These are phyloP conservation scores for Drosophila tripunctata DNA, from an alignment of 2,888 invertebrate genomes.

Conservation along the genomic window DNA sequence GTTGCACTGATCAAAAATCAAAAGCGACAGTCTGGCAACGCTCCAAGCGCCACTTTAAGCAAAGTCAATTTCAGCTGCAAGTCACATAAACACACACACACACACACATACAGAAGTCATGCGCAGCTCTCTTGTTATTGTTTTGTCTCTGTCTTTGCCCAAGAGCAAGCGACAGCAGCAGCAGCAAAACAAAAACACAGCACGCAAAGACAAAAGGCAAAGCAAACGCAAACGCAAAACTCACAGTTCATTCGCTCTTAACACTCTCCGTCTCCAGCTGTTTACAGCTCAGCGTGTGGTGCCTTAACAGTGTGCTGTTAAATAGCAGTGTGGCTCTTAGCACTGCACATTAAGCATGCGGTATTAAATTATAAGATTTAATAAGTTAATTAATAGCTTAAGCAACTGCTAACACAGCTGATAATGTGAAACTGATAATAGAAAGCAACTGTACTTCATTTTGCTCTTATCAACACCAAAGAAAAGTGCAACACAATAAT, in stretches of 20 bases:
- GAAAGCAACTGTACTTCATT: slow-evolving; percentile 33
- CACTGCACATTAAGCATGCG: neutral
- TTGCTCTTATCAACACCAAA: slow-evolving; percentile 50
- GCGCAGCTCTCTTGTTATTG: slow-evolving; percentile 45
- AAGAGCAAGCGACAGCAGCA: slow-evolving; percentile 20
- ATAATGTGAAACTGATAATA: slow-evolving; percentile 38
- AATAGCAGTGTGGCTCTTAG: slow-evolving; percentile 35
- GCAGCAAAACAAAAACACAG: slow-evolving; percentile 20
- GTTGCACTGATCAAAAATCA: slow-evolving; percentile 34
- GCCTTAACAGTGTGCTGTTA: slow-evolving; percentile 10
- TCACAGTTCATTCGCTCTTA: neutral
- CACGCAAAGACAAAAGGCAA: too few relatives aligned
- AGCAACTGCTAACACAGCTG: slow-evolving; percentile 8
- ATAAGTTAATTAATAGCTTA: too few relatives aligned
- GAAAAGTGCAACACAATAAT: slow-evolving; percentile 17
- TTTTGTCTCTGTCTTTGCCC: slow-evolving; percentile 43
- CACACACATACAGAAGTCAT: neutral
- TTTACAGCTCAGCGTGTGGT: slow-evolving; percentile 64
- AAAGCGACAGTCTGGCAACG: slow-evolving; percentile 51
- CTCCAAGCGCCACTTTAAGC: slow-evolving; percentile 36
- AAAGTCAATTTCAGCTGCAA: slow-evolving; percentile 29
- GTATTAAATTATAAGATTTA: too few relatives aligned
- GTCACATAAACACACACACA: slow-evolving; percentile 2
- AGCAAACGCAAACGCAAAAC: neutral
- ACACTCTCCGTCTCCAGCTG: slow-evolving; percentile 28